Percentiles rank a stretch among this genome's conserved stretches.
These are phyloP conservation scores for Gallinago solitaria DNA, from an alignment of 2,797 vertebrate genomes.

Conservation along the genomic window DNA sequence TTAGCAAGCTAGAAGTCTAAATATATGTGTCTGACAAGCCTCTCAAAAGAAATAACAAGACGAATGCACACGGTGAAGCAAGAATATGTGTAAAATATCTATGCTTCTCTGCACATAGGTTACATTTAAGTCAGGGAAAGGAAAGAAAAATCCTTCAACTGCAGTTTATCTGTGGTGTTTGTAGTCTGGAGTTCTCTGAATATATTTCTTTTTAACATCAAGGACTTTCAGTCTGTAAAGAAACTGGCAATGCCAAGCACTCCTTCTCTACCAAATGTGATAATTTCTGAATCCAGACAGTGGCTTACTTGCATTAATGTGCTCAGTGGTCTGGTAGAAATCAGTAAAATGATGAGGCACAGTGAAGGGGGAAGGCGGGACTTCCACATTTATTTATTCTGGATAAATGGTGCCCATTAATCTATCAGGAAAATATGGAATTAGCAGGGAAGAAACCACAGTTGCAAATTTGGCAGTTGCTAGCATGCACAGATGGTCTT, in stretches of 20 bases:
- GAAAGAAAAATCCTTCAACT: slow-evolving; percentile 49
- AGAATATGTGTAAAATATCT: slow-evolving; percentile 38
- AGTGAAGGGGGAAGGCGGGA: slow-evolving; percentile 8
- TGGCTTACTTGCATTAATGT: slow-evolving; percentile 47
- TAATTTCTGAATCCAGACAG: slow-evolving; percentile 48
- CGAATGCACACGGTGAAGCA: slow-evolving; percentile 15
- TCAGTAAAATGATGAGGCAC: slow-evolving; percentile 35
- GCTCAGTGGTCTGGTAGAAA: slow-evolving; percentile 49
- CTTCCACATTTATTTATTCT: slow-evolving; percentile 68
- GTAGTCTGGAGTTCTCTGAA: slow-evolving; percentile 19
- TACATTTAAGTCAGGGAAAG: background rate
- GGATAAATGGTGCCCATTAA: slow-evolving; percentile 69
- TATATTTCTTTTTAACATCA: slow-evolving; percentile 10
- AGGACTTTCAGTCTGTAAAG: slow-evolving; percentile 33
- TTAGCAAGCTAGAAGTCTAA: slow-evolving; percentile 60
- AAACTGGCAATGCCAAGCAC: slow-evolving; percentile 33
- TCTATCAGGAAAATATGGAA: slow-evolving; percentile 72
- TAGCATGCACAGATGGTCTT: slow-evolving; percentile 65
- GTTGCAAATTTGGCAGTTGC: slow-evolving; percentile 64
- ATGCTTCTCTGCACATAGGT: slow-evolving; percentile 3
- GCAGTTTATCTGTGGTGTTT: slow-evolving; percentile 23
- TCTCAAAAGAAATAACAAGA: slow-evolving; percentile 61
- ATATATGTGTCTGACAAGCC: slow-evolving; percentile 55
- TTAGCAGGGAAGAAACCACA: slow-evolving; percentile 69
- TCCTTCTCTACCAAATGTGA: slow-evolving; percentile 27